These are phyloP conservation scores for Pangasianodon hypophthalmus DNA, from an alignment of 2,113 vertebrate species.

Conservation along the genomic window DNA sequence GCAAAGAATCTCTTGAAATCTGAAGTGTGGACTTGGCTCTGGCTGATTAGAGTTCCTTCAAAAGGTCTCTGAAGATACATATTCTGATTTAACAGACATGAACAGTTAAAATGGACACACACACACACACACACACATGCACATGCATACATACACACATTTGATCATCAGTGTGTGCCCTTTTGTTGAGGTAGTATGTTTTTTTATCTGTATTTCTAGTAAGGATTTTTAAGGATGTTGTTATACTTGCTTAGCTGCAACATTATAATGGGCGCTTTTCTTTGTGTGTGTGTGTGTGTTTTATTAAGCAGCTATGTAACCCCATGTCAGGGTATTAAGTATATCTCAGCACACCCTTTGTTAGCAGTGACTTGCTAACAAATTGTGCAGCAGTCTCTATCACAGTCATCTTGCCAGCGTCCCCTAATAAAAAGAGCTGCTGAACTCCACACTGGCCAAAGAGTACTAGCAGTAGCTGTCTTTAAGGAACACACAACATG, in stretches of 20 bases:
- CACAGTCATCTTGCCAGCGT: slow-evolving; percentile 40
- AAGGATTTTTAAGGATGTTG: slow-evolving; percentile 40
- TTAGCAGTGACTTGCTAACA: slow-evolving; percentile 36
- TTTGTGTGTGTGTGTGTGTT: not conserved
- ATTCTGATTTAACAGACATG: slow-evolving; percentile 51
- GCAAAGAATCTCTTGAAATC: slow-evolving; percentile 76
- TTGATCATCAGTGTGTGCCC: not conserved
- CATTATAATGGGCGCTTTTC: slow-evolving; percentile 35
- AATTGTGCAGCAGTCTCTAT: slow-evolving; percentile 9
- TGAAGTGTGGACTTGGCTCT: slow-evolving; percentile 65
- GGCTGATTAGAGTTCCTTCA: slow-evolving; percentile 72
- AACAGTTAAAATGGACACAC: slow-evolving; percentile 47
- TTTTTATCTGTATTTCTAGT: slow-evolving; percentile 22
- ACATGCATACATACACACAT: slow-evolving; percentile 9
- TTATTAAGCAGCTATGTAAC: slow-evolving; percentile 33
- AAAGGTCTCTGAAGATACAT: slow-evolving; percentile 67
- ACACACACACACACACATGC: slow-evolving; percentile 19
- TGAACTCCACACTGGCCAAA: slow-evolving; percentile 50
- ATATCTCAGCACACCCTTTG: slow-evolving; percentile 41
- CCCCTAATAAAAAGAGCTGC: slow-evolving; percentile 59
- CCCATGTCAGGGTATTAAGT: slow-evolving; percentile 49
- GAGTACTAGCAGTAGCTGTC: slow-evolving; percentile 60
- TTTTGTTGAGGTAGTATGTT: slow-evolving; percentile 16
- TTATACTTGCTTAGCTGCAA: slow-evolving; percentile 30
- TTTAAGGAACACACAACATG: slow-evolving; percentile 70